A percentile compares a stretch with the other conserved stretches of the same genome.
Evolutionary conservation across 2,113 vertebrate species (phyloP).

Genomic region (Lepus timidus): DNA sequence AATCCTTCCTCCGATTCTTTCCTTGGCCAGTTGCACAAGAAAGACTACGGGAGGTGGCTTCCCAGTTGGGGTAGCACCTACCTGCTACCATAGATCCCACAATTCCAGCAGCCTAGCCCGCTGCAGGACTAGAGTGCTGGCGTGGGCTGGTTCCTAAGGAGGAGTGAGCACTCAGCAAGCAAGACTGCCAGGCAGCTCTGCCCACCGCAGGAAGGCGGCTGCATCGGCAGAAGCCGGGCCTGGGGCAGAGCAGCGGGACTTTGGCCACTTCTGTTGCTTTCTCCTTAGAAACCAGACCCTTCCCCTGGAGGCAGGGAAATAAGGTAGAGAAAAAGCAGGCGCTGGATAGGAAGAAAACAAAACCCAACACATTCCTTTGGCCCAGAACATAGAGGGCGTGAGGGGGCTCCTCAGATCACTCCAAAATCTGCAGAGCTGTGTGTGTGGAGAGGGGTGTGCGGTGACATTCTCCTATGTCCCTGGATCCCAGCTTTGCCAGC

Average conservation of each 20-base stretch:
- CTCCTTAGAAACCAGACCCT: neutral
- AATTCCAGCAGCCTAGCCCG: neutral
- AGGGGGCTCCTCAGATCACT: neutral
- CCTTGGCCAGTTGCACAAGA: neutral
- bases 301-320: neutral
- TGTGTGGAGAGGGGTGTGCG: accelerated
- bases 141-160: neutral
- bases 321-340: neutral
- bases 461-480: neutral
- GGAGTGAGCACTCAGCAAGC: accelerated
- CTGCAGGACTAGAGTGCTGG: neutral
- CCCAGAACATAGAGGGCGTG: neutral
- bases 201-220: neutral
- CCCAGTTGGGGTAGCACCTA: neutral
- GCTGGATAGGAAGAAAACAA: neutral
- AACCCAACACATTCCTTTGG: neutral
- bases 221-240: neutral
- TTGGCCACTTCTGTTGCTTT: neutral
- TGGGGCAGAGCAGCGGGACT: neutral
- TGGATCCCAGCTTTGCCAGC: neutral
- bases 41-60: neutral
- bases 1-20: neutral
- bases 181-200: neutral
- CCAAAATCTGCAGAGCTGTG: neutral
- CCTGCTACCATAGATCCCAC: neutral